A percentile compares a stretch with the other conserved stretches of the same genome.
phyloP scores from a whole-genome alignment of 2,113 vertebrate genomes.

The Amblyopsis rosae region DNA sequence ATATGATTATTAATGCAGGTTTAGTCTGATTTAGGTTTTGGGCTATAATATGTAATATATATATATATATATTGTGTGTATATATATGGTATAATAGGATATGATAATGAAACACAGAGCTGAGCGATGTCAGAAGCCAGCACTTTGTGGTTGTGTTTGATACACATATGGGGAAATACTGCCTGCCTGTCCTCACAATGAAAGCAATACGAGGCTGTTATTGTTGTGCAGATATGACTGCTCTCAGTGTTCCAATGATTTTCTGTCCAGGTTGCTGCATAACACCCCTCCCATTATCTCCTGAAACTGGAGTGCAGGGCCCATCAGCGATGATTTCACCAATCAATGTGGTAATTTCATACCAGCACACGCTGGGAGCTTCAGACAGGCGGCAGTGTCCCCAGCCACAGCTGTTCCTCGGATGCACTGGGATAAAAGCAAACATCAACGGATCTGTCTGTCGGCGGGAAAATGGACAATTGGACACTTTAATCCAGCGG shows the following conservation, averaged over 20 bases:
- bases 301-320: conserved; percentile 64
- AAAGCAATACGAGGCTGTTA: conserved; percentile 11
- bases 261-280: conserved; percentile 59
- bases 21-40: too few species aligned
- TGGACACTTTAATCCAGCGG: conserved; percentile 59
- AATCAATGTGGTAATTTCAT: conserved; percentile 72
- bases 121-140: not conserved
- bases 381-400: conserved; percentile 5
- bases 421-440: conserved; percentile 52
- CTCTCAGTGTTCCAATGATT: conserved; percentile 66
- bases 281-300: conserved; percentile 65
- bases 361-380: conserved; percentile 59
- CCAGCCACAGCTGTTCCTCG: conserved; percentile 27
- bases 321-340: conserved; percentile 58
- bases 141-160: conserved; percentile 2
- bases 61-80: not conserved
- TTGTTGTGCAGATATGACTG: conserved; percentile 39
- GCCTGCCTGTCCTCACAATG: not conserved
- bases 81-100: not conserved
- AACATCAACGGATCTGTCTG: conserved; percentile 60
- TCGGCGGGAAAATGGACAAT: conserved; percentile 52
- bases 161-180: not conserved
- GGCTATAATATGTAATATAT: not conserved
- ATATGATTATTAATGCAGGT: too few species aligned
- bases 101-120: not conserved